These are phyloP conservation scores for Stegodyphus dumicola DNA, from an alignment of 1,140 invertebrate species.

Conservation along the genomic window DNA sequence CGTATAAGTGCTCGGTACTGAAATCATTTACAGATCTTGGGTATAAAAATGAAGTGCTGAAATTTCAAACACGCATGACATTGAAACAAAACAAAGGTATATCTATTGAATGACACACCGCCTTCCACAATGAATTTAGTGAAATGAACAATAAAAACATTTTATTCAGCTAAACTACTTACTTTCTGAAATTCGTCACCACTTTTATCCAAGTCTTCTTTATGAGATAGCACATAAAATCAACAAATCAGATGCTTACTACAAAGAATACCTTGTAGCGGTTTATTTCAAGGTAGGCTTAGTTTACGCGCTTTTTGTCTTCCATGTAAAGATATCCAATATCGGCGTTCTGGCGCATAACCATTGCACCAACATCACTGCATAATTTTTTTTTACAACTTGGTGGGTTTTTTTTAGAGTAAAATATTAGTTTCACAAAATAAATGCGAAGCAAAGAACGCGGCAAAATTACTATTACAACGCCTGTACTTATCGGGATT, in stretches of 20 bases:
- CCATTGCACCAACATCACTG: not conserved
- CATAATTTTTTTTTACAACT: not conserved
- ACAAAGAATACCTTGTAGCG: slow-evolving; percentile 41
- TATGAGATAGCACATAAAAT: not conserved
- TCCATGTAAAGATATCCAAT: slow-evolving; percentile 15
- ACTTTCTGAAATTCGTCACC: not conserved
- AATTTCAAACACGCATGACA: not conserved
- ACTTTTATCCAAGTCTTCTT: no score
- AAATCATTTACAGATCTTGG: no score
- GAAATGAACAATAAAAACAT: not conserved
- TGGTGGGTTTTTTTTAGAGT: not conserved
- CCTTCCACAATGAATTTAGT: not conserved
- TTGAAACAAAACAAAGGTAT: not conserved
- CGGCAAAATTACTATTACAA: slow-evolving; percentile 34
- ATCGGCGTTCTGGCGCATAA: no score
- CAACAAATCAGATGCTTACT: slow-evolving; percentile 23
- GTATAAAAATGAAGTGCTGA: no score
- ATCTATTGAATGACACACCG: not conserved
- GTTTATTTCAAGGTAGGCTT: slow-evolving; percentile 52
- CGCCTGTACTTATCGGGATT: slow-evolving; percentile 49
- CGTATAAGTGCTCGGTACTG: no score
- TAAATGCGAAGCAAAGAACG: slow-evolving; percentile 35
- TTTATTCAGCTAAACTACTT: not conserved
- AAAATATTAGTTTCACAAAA: slow-evolving; percentile 16
- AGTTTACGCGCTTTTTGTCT: slow-evolving; percentile 49